These are phyloP conservation scores for Craseonycteris thonglongyai DNA, from an alignment of 2,113 vertebrate genomes.

Conservation along the genomic window DNA sequence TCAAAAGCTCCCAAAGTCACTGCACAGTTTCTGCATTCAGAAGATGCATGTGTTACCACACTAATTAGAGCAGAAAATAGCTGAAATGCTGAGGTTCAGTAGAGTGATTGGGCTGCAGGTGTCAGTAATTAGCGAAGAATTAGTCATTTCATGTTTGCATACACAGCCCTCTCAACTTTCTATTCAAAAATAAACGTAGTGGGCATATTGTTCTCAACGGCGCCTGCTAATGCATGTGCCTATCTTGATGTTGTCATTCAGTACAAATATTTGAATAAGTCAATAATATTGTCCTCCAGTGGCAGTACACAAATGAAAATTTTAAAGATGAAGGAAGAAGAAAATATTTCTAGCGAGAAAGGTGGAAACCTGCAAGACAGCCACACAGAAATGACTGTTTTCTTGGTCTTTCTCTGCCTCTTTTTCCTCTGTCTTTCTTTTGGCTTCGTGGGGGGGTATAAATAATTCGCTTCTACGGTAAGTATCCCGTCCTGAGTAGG, in stretches of 20 bases:
- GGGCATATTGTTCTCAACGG: neutral
- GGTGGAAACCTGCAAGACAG: constrained; percentile 56
- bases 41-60: neutral
- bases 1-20: neutral
- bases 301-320: constrained; percentile 63
- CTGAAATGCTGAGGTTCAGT: constrained; percentile 21
- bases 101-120: constrained; percentile 53
- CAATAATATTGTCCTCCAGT: constrained; percentile 55
- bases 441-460: constrained; percentile 66
- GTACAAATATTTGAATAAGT: constrained; percentile 76
- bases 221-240: neutral
- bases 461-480: constrained; percentile 78
- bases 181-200: constrained; percentile 44
- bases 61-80: constrained; percentile 18
- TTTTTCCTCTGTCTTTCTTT: constrained; percentile 49
- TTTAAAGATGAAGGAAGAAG: constrained; percentile 58
- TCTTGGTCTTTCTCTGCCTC: constrained; percentile 35
- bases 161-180: constrained; percentile 41
- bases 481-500: constrained; percentile 60
- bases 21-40: neutral
- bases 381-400: constrained; percentile 38
- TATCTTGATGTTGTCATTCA: constrained; percentile 54
- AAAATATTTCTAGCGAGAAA: constrained; percentile 34
- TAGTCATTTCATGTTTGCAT: constrained; percentile 24
- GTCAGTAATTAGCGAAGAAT: constrained; percentile 50